A percentile compares a stretch with the other conserved stretches of the same genome.
Conservation (phyloP, 2,113 vertebrate species). For the Rhineura floridana region DNA sequence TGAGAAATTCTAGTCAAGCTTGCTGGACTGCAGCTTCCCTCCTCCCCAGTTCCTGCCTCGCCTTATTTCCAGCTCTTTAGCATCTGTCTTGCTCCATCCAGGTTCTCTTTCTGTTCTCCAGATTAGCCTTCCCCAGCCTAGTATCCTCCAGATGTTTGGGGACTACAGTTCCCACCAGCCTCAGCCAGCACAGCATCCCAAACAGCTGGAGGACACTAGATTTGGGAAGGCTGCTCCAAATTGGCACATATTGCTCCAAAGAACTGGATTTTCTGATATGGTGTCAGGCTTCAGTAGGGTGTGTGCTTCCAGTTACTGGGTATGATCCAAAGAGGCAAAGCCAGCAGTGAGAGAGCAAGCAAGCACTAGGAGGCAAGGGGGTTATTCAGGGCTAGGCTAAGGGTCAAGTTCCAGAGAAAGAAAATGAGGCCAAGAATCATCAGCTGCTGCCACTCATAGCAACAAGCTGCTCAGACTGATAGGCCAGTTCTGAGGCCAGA, state of each 20-base stretch:
- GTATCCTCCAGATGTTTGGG: background rate
- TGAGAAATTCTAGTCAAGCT: slow-evolving; percentile 5
- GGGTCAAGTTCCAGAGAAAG: no score
- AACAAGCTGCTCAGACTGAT: no score
- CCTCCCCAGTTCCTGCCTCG: background rate
- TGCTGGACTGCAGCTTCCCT: background rate
- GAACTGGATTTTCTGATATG: background rate
- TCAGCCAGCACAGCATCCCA: no score
- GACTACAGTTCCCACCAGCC: background rate
- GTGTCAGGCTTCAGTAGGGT: background rate
- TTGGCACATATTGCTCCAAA: no score
- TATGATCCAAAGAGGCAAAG: background rate
- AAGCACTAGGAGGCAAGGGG: no score
- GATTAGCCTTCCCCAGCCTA: no score
- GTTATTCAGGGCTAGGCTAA: background rate
- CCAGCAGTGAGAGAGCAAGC: background rate
- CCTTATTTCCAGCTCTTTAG: background rate
- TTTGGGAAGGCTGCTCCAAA: background rate
- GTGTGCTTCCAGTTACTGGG: no score
- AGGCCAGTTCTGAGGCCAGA: no score
- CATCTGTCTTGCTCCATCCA: background rate
- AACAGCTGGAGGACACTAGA: no score
- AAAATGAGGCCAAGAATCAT: no score
- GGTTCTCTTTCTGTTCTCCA: background rate
- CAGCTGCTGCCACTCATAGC: no score